A percentile compares a stretch with the other conserved stretches of the same genome.
Conservation (phyloP, 2,888 invertebrate genomes). For the Hydrotaea diabolus region DNA sequence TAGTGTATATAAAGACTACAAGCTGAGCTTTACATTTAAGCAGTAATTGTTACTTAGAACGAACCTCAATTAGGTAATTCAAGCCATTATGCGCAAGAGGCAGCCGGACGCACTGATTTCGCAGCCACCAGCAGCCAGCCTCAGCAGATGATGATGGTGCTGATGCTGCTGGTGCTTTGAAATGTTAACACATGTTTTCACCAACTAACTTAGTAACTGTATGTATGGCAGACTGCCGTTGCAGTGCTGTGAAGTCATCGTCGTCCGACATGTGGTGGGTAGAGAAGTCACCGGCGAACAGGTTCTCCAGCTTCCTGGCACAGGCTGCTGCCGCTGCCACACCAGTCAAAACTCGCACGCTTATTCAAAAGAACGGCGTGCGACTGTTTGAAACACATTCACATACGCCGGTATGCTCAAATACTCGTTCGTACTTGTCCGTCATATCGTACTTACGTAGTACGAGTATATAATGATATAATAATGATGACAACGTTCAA, state of each 20-base stretch:
- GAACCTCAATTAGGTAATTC: constrained; percentile 75
- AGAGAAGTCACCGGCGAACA: constrained; percentile 51
- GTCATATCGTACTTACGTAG: constrained; percentile 70
- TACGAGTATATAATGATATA: constrained; percentile 20
- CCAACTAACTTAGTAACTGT: background rate
- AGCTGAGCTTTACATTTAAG: constrained; percentile 16
- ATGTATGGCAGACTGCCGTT: background rate
- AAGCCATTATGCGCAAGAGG: constrained; percentile 56
- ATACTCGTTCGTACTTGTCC: constrained; percentile 20
- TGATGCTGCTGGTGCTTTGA: background rate
- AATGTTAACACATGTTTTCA: constrained; percentile 36
- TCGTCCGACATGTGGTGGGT: constrained; percentile 15
- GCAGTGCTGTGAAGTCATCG: constrained; percentile 21
- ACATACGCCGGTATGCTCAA: background rate
- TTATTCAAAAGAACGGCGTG: constrained; percentile 53
- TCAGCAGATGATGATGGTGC: background rate
- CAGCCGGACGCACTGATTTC: background rate
- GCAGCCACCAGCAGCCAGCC: background rate
- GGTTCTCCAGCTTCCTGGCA: constrained; percentile 54
- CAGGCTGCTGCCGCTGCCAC: background rate
- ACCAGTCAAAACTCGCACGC: constrained; percentile 34
- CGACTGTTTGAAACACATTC: constrained; percentile 34
- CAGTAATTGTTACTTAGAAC: constrained; percentile 63
- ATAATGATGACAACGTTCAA: constrained; percentile 63
- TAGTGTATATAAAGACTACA: background rate